Percentiles rank a stretch among this genome's conserved stretches.
Conservation (phyloP, 2,113 vertebrate genomes). For the Pelecanus crispus region DNA sequence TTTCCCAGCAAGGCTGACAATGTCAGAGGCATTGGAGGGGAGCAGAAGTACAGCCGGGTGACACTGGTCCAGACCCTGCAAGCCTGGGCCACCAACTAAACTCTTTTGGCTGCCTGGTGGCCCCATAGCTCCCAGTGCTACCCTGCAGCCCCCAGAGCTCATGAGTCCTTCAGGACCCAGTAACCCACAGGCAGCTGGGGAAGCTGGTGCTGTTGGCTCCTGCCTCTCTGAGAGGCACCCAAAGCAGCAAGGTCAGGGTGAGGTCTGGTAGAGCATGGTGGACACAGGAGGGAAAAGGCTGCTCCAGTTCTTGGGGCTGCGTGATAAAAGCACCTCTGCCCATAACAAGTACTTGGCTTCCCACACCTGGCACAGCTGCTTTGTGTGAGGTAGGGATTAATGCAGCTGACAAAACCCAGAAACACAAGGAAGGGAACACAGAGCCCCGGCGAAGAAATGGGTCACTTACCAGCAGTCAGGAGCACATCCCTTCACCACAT, state of each 20-base stretch:
- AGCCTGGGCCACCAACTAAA: neutral
- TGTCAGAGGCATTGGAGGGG: accelerated
- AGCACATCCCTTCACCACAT: neutral
- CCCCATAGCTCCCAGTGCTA: neutral
- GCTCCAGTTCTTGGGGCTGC: neutral
- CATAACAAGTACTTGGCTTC: neutral
- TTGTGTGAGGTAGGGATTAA: neutral
- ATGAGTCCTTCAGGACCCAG: neutral
- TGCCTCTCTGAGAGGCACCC: neutral
- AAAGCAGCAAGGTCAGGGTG: neutral
- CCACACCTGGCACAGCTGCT: neutral
- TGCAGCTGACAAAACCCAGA: neutral
- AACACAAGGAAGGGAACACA: neutral
- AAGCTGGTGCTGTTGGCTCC: neutral
- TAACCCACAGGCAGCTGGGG: neutral
- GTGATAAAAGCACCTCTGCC: neutral
- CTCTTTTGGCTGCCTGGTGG: neutral
- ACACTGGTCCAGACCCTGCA: neutral
- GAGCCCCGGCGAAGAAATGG: neutral
- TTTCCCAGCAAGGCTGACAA: neutral
- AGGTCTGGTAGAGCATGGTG: neutral
- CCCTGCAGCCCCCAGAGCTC: neutral
- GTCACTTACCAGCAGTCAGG: neutral
- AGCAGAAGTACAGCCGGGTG: neutral
- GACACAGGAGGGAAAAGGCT: neutral